Conservation (phyloP, 2,797 vertebrate genomes). For the Cirrhinus molitorella region DNA sequence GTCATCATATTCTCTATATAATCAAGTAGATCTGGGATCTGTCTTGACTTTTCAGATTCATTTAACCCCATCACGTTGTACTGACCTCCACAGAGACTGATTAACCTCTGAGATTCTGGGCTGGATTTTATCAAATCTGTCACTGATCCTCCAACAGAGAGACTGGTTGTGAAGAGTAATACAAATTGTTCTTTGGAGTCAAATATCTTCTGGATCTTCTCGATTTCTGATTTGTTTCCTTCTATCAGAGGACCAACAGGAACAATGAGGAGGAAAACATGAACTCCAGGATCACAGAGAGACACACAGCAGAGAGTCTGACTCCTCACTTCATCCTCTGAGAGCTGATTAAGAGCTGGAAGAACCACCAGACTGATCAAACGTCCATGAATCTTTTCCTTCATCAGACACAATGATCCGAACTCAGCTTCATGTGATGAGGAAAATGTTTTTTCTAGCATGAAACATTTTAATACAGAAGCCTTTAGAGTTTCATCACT, state of each 20-base stretch:
- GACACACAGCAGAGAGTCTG: background rate
- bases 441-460: no score
- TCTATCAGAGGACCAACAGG: background rate
- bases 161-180: fast-evolving
- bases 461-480: no score
- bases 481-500: no score
- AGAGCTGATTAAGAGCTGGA: background rate
- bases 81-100: background rate
- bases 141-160: fast-evolving
- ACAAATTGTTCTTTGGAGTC: background rate
- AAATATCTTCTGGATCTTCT: background rate
- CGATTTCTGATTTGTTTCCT: background rate
- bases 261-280: background rate
- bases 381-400: background rate
- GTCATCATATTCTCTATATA: background rate
- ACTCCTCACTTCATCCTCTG: background rate
- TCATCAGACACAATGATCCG: background rate
- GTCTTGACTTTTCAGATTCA: background rate
- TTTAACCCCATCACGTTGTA: background rate
- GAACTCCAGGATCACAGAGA: conserved; percentile 9
- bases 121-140: background rate
- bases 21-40: background rate
- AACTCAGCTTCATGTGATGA: no score
- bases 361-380: background rate
- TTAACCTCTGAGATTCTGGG: background rate